Base-by-base conservation (phyloP, 2,888 invertebrate genomes). In the Elgonia sp. region DNA sequence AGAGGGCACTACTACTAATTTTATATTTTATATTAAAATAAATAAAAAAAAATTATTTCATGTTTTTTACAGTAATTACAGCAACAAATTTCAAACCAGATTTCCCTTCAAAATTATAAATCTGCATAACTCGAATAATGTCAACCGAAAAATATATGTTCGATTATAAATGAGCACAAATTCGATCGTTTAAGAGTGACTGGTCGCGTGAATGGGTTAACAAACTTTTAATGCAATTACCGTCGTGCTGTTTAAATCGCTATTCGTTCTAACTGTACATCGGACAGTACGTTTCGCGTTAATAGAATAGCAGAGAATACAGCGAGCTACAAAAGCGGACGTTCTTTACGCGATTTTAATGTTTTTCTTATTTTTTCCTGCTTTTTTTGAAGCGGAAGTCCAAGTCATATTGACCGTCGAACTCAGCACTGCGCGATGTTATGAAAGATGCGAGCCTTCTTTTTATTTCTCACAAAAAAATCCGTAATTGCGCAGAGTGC, bases 231-330 rank as follows among this genome's bases (percentile, higher is more conserved):
- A 82, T 82, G 84, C 77, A 88, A 88, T 88, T 84, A 88, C 72
- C 87, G 72, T 82, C 55, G 67, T 70, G 82, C 67, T 69, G 84
- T 84, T 87, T 77, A 84, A 82, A 82, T 88, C 77, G 77, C 87
- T 84, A 88, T 77, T 84, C 87, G 73, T n/a, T 81, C 87, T 88
- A 84, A 88, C 87, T 87, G 87, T 87, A 87, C 84, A 84, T 81
- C 72, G 81, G 87, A 84, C 87, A 87, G 84, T 84, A 75, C 73
- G 80, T 80, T 87, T 83, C 53, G 79, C 83, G 72, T 86, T 86
- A 76, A 86, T 83, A 86, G 77, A 86, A 77, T 86, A 82, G 67
- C 73, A 60, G 21, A 72, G 79, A 77, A 62, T 65, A 79, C 29
- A 55, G 63, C 60, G 79, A 77, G 73, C 79, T 29, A 65, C 62